Evolutionary conservation across 2,797 vertebrate species (phyloP), one percentile per base, ranked within the genome.

Genomic region (Alauda arvensis): DNA sequence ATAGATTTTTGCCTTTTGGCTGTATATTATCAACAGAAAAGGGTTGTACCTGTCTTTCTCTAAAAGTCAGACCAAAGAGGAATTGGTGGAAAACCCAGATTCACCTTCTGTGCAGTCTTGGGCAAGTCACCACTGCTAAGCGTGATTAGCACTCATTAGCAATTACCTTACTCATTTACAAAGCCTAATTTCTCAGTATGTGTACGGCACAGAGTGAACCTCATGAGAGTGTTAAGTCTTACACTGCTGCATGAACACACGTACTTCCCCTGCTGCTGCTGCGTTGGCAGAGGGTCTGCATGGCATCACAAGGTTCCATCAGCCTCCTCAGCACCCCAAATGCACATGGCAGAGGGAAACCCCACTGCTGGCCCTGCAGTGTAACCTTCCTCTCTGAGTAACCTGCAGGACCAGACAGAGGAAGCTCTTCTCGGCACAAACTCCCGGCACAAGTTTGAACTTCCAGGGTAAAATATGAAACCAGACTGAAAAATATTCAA

Each of bases 1-100:
- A 89, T n/a, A 87, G 57, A 81, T 71, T 90, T 91, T 85, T 74
- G 79, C 86, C 90, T 89, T 79, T 86, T 89, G 83, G 91, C 78
- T 65, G 55, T 62, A 9, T 42, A 43, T 87, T 90, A 85, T 63
- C 85, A 85, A 33, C 9, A 28, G 39, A 72, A 83, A 87, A 81
- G 66, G 78, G 74, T 59, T 85, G 31, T 77, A 85, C 67, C 87
- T 89, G 77, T 24, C 85, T 83, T 89, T 43, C 56, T 57, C n/a
- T 57, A 33, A 21, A 81, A 76, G 79, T 25, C 60, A 90, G 74
- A 78, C 19, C 26, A 43, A 76, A 53, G 10, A 87, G 18, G 56
- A 85, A 81, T 18, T 12, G 43, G 40, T 61, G 13, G 21, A 60
- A 91, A 90, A 89, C 28, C 18, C 23, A 77, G n/a, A 63, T 85